Evolutionary conservation across 2,888 invertebrate species (phyloP).

Genomic region (Polydrusus tereticollis): DNA sequence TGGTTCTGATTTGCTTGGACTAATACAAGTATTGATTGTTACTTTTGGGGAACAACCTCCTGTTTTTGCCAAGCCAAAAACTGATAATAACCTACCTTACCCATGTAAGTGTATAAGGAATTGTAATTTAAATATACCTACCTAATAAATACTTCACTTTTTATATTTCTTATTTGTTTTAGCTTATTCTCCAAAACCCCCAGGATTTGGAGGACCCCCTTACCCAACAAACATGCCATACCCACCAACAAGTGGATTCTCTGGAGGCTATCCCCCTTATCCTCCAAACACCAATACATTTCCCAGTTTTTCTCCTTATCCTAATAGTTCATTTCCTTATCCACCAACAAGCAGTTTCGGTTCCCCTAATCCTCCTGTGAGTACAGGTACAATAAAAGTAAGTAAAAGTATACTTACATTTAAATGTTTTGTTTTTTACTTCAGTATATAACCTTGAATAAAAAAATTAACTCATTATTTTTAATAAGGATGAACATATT

Average conservation of each 20-base stretch:
- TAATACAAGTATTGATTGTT: constrained; percentile 91
- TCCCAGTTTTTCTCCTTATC: constrained; percentile 51
- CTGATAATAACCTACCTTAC: constrained; percentile 41
- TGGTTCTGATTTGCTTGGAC: constrained; percentile 86
- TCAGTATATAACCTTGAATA: not conserved
- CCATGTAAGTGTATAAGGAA: constrained; percentile 15
- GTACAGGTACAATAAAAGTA: constrained; percentile 45
- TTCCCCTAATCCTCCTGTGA: constrained; percentile 23
- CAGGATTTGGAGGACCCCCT: constrained; percentile 29
- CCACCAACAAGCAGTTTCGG: constrained; percentile 43
- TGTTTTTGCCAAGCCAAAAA: constrained; percentile 83
- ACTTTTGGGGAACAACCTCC: constrained; percentile 97
- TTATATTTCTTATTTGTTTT: not conserved
- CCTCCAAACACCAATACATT: constrained; percentile 29
- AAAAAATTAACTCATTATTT: not conserved
- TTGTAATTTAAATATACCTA: not conserved
- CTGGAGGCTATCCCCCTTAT: constrained; percentile 53
- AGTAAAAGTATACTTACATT: not conserved
- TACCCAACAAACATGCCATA: constrained; percentile 35
- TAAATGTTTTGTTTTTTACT: not conserved
- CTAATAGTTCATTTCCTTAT: constrained; percentile 51
- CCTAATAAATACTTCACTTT: no score
- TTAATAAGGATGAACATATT: constrained; percentile 91
- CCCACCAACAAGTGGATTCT: constrained; percentile 24
- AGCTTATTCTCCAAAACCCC: constrained; percentile 24